Evolutionary conservation across 2,888 invertebrate species (phyloP), one percentile per base, ranked within the genome.

Genomic region (Cataglyphis albicans): DNA sequence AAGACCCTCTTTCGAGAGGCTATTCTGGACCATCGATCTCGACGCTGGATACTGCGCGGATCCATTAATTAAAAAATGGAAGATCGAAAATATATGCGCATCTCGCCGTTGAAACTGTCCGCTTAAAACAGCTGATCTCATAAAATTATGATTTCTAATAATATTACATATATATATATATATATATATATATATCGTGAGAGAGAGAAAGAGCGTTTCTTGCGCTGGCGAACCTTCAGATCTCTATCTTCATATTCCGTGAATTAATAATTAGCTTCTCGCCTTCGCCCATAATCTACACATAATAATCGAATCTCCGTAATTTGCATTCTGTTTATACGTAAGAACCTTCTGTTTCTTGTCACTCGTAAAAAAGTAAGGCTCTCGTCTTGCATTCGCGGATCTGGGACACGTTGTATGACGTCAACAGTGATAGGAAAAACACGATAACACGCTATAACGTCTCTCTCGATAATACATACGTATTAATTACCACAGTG

Each of bases 31-130:
- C 44, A 80, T 80, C 59, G 68, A 70, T 78, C 52, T 52, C 73
- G 72, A 2, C 38, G 73, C 12, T 21, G 74, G 12, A 0, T 35
- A 29, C 61, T 35, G 21, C 59, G 44, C 15, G n/a, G 41, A 44
- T 29, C 2, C 44, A 61, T 80, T 80, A 80, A 80, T 80, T 80
- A 59, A 80, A 80, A 80, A 80, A 68, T 59, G 70, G 44, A 18
- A 32, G 18, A n/a, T 35, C 48, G 7, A 48, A 59, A 61, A 52
- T 52, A 7, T 52, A n/a, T 5, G 44, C 59, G 67, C 7, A 35
- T 48, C 32, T 25, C 64, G 41, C 61, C 52, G 41, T 29, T 41
- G 67, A 41, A 67, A n/a, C 7, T 15, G 35, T 48, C n/a, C 55
- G 21, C 55, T 25, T 25, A 12, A 18, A 68, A n/a, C 21, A 5